Conservation (phyloP, 2,797 vertebrate genomes). For the Anguilla marmorata region DNA sequence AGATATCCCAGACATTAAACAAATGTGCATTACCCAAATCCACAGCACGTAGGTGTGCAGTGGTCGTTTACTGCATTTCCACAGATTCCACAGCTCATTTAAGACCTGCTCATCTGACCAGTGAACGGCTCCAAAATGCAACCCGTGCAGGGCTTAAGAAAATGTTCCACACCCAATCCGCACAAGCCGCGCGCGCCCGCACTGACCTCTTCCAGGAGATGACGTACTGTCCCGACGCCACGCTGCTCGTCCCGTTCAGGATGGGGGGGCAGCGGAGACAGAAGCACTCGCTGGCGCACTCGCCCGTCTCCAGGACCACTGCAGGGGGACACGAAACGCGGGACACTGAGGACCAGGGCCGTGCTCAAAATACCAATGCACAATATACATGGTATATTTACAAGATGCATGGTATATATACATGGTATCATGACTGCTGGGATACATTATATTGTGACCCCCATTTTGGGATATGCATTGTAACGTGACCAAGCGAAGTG, state of each 20-base stretch:
- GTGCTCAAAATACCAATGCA: not conserved
- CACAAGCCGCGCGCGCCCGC: conserved; percentile 39
- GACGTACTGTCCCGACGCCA: conserved; percentile 86
- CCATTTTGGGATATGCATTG: conserved; percentile 45
- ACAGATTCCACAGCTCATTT: not conserved
- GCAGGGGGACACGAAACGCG: conserved; percentile 23
- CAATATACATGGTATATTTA: too few relatives aligned
- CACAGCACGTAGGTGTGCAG: not conserved
- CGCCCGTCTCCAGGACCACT: conserved; percentile 92
- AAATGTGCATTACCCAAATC: not conserved
- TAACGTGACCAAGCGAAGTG: not conserved
- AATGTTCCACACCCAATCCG: not conserved
- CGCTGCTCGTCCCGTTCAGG: conserved; percentile 71
- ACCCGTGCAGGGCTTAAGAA: not conserved
- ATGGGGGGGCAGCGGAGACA: conserved; percentile 84
- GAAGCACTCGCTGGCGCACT: conserved; percentile 94
- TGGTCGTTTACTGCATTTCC: not conserved
- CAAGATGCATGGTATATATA: too few relatives aligned
- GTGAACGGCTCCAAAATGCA: not conserved
- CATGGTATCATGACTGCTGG: not conserved
- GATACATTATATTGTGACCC: not conserved
- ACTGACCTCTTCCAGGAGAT: conserved; percentile 87
- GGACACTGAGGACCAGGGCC: conserved; percentile 1
- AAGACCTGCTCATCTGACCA: not conserved
- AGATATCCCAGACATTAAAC: not conserved